These are phyloP conservation scores for Bryconaethiops microstoma DNA, from an alignment of 2,797 vertebrate species.

Conservation along the genomic window DNA sequence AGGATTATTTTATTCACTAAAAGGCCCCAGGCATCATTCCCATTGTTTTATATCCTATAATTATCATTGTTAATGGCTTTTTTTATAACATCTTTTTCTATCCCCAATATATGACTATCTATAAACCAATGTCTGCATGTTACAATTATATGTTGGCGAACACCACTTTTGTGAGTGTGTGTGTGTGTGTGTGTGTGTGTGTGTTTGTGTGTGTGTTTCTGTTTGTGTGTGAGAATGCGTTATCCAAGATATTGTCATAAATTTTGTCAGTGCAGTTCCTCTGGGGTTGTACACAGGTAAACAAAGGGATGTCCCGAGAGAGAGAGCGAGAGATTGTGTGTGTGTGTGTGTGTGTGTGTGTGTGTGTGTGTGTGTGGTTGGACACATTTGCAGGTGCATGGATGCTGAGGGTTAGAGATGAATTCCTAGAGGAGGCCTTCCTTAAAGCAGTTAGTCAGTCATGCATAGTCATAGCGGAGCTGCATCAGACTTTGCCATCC, in stretches of 20 bases:
- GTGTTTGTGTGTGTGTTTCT: not conserved
- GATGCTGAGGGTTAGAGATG: slow-evolving; percentile 46
- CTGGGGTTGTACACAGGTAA: slow-evolving; percentile 9
- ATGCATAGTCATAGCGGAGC: too few species aligned
- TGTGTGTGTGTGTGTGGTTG: slow-evolving; percentile 14
- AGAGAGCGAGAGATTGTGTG: not conserved
- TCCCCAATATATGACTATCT: too few species aligned
- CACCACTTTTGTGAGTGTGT: not conserved
- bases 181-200: not conserved
- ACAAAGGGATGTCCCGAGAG: slow-evolving; percentile 38
- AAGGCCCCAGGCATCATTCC: not conserved
- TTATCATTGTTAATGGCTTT: not conserved
- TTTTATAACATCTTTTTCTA: too few species aligned
- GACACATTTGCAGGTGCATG: slow-evolving; percentile 38
- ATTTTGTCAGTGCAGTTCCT: slow-evolving; percentile 29
- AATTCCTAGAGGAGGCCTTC: slow-evolving; percentile 36
- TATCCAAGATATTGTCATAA: slow-evolving; percentile 20
- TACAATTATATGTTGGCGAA: not conserved
- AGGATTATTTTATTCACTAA: too few species aligned
- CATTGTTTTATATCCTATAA: not conserved
- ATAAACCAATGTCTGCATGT: not conserved
- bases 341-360: not conserved
- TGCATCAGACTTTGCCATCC: slow-evolving; percentile 14
- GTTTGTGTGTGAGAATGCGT: slow-evolving; percentile 9
- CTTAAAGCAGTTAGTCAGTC: slow-evolving; percentile 25